phyloP scores from a whole-genome alignment of 2,113 vertebrate genomes.

The Motacilla tschutschensis region DNA sequence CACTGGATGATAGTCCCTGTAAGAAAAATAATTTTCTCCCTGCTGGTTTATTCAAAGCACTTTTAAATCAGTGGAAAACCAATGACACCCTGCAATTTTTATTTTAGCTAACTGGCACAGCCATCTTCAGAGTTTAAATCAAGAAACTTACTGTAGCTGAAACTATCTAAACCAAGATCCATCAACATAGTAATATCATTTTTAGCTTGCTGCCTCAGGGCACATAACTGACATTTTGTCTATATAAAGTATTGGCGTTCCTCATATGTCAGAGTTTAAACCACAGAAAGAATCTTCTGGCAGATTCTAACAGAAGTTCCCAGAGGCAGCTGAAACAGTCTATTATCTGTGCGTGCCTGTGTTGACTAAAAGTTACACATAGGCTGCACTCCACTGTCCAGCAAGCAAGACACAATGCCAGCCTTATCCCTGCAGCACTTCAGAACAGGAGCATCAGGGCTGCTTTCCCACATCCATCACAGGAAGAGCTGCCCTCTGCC shows the following conservation, averaged over 20 bases:
- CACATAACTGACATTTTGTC: conserved; percentile 67
- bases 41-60: background rate
- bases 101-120: background rate
- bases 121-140: conserved; percentile 21
- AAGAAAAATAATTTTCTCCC: background rate
- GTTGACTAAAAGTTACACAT: conserved; percentile 55
- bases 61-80: background rate
- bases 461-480: background rate
- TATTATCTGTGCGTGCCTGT: conserved; percentile 46
- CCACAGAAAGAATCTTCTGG: conserved; percentile 66
- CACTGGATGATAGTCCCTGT: background rate
- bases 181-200: conserved; percentile 47
- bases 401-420: conserved; percentile 4
- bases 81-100: background rate
- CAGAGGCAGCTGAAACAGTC: conserved; percentile 52
- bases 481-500: background rate
- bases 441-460: background rate
- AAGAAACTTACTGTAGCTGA: conserved; percentile 32
- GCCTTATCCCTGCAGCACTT: conserved; percentile 1
- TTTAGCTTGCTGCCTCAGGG: conserved; percentile 52
- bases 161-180: conserved; percentile 30
- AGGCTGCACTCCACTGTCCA: conserved; percentile 21
- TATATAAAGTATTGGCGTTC: conserved; percentile 62
- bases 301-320: conserved; percentile 59
- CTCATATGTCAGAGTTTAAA: conserved; percentile 74